phyloP scores from a whole-genome alignment of 2,888 invertebrate species.

The Leuctra nigra region DNA sequence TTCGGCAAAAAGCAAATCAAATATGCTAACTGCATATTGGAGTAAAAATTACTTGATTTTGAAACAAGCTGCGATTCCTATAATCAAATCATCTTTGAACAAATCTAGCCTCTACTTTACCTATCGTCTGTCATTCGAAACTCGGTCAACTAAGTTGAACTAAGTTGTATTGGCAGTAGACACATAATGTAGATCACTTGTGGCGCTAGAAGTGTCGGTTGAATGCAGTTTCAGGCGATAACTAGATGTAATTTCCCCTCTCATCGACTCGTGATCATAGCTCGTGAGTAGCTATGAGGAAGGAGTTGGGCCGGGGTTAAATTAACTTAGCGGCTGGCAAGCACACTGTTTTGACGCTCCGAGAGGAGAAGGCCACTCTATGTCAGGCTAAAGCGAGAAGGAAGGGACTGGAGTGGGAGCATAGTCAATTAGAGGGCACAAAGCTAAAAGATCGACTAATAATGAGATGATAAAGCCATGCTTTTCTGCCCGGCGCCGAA shows the following conservation, averaged over 20 bases:
- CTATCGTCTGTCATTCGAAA: too few relatives aligned
- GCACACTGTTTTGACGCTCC: not conserved
- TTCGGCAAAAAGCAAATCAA: too few relatives aligned
- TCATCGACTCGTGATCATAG: constrained; percentile 2
- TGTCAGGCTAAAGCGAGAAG: not conserved
- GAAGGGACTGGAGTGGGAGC: constrained; percentile 11
- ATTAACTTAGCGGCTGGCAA: constrained; percentile 8
- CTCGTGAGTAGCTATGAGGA: not conserved
- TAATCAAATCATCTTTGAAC: too few relatives aligned
- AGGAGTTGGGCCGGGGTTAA: not conserved
- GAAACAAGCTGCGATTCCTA: too few relatives aligned
- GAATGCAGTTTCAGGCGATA: constrained; percentile 3
- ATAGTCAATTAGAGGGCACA: constrained; percentile 25
- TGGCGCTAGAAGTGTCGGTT: not conserved
- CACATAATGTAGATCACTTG: too few relatives aligned
- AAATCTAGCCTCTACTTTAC: too few relatives aligned
- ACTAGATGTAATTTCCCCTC: not conserved
- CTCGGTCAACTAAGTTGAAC: too few relatives aligned
- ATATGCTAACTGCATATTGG: too few relatives aligned
- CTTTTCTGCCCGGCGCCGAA: too few relatives aligned
- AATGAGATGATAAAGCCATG: constrained; percentile 26
- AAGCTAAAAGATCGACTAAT: constrained; percentile 20
- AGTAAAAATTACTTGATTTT: too few relatives aligned
- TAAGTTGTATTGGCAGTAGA: too few relatives aligned
- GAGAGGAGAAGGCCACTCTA: too few relatives aligned